Conservation (phyloP, 2,113 vertebrate genomes). For the Gopherus evgoodei region DNA sequence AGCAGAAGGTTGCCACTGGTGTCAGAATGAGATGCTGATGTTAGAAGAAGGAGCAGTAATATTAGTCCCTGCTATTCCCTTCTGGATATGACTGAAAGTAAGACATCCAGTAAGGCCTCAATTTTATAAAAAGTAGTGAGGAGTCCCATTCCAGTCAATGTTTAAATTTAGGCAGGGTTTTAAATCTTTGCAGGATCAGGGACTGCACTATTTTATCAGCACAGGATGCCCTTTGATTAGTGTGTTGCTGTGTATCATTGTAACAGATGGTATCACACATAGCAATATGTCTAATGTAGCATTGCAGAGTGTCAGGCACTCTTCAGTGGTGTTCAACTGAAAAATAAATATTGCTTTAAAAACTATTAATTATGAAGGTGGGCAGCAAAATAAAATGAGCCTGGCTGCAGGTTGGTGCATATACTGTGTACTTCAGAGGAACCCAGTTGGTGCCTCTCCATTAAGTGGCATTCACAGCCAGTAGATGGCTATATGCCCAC, state of each 20-base stretch:
- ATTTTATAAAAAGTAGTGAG: background rate
- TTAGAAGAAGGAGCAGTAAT: background rate
- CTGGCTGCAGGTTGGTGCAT: constrained; percentile 7
- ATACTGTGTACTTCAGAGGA: constrained; percentile 4
- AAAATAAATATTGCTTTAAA: background rate
- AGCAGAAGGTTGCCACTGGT: background rate
- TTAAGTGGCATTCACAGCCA: constrained; percentile 44
- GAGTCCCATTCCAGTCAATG: background rate
- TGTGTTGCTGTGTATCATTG: background rate
- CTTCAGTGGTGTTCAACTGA: background rate
- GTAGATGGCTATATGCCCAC: constrained; percentile 33
- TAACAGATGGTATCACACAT: background rate
- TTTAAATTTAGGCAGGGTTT: background rate
- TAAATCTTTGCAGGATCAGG: background rate
- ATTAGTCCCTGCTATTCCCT: rapidly evolving
- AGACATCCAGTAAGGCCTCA: background rate
- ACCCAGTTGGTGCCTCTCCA: constrained; percentile 29
- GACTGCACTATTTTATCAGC: background rate
- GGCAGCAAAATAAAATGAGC: constrained; percentile 29
- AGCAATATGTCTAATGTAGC: background rate
- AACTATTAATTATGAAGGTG: background rate
- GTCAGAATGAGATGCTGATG: background rate
- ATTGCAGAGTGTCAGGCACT: background rate
- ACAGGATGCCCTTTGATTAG: rapidly evolving
- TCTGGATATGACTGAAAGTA: background rate